These are phyloP conservation scores for Colletes latitarsis DNA, from an alignment of 1,140 invertebrate genomes.

Conservation along the genomic window DNA sequence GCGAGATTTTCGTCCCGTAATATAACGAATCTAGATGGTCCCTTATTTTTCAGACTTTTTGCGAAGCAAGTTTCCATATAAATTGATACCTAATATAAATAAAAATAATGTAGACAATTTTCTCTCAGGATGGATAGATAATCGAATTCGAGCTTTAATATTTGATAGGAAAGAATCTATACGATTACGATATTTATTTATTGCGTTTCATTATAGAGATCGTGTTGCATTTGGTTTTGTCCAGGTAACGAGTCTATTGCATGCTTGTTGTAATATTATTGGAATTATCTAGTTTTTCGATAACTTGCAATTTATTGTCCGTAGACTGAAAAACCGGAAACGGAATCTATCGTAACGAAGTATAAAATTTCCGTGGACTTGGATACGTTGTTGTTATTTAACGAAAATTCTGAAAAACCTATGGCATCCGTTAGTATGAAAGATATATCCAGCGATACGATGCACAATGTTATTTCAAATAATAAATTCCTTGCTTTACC, in stretches of 20 bases:
- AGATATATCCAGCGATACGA: slow-evolving; percentile 92
- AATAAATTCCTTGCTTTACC: slow-evolving; percentile 95
- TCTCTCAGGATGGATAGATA: slow-evolving; percentile 94
- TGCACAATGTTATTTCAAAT: slow-evolving; percentile 93
- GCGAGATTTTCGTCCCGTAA: not conserved
- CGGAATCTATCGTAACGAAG: slow-evolving; percentile 83
- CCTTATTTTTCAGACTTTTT: slow-evolving; percentile 87
- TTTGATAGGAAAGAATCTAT: slow-evolving; percentile 90
- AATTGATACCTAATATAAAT: slow-evolving; percentile 87
- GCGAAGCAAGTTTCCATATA: slow-evolving; percentile 91
- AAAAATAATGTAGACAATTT: slow-evolving; percentile 90
- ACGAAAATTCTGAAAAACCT: slow-evolving; percentile 91
- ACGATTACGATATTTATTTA: slow-evolving; percentile 92
- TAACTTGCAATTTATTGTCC: slow-evolving; percentile 42
- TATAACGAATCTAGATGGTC: not conserved
- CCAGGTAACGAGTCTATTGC: slow-evolving; percentile 66
- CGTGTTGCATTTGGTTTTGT: slow-evolving; percentile 94
- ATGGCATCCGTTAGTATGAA: slow-evolving; percentile 93
- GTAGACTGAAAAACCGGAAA: slow-evolving; percentile 87
- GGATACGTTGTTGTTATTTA: slow-evolving; percentile 94
- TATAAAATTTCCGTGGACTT: slow-evolving; percentile 89
- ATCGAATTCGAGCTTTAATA: slow-evolving; percentile 93
- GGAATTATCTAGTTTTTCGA: slow-evolving; percentile 9
- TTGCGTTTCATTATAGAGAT: slow-evolving; percentile 92
- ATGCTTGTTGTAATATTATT: not conserved